phyloP scores from a whole-genome alignment of 35 echinoderm and acorn worm species.

The Heliocidaris tuberculata region DNA sequence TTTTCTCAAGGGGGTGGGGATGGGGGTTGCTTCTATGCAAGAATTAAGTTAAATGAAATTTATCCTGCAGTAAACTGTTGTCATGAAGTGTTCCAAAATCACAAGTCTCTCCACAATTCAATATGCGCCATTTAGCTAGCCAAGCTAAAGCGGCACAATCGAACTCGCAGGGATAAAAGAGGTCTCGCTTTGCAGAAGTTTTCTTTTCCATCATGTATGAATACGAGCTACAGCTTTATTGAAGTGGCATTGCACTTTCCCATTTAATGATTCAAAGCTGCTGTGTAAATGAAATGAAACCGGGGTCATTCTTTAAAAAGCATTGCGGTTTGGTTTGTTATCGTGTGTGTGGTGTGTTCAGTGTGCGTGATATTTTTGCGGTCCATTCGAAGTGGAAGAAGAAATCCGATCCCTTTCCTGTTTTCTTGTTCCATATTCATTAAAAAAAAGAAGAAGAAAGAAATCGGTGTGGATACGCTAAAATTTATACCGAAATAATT shows the following conservation, averaged over 20 bases:
- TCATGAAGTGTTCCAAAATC: background rate
- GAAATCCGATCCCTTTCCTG: background rate
- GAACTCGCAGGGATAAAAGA: background rate
- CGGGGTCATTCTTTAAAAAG: background rate
- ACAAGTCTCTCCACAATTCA: background rate
- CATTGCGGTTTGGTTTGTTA: background rate
- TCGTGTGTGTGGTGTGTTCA: background rate
- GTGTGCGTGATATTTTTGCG: background rate
- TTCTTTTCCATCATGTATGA: background rate
- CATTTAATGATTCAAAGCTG: background rate
- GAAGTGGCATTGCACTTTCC: background rate
- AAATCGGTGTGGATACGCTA: too few relatives aligned
- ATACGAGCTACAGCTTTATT: background rate
- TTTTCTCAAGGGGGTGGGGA: too few relatives aligned
- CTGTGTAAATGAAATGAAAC: background rate
- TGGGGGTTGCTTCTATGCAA: too few relatives aligned
- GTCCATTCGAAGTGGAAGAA: background rate
- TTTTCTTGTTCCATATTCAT: background rate
- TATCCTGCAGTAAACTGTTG: background rate
- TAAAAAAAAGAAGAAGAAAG: background rate
- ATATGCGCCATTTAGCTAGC: background rate
- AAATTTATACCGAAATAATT: background rate
- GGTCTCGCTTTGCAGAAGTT: background rate
- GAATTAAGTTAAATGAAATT: background rate
- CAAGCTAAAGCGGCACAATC: background rate